phyloP scores from a whole-genome alignment of 2,113 vertebrate species.

The Melospiza melodia region DNA sequence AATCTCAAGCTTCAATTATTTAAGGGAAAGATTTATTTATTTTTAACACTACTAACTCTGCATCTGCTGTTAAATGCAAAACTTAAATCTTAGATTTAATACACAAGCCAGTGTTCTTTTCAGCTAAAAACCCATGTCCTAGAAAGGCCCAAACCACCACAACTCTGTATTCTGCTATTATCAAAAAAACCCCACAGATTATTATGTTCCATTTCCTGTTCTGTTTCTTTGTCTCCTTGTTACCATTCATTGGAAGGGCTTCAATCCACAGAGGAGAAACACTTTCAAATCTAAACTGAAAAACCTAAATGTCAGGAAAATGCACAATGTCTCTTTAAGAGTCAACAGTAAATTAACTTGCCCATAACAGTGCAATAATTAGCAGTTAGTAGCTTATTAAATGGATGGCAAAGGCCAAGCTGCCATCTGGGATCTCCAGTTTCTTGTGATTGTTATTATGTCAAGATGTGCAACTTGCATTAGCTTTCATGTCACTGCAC shows the following conservation, averaged over 20 bases:
- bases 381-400: slow-evolving; percentile 88
- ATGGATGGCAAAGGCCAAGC: slow-evolving; percentile 85
- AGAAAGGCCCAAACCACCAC: neutral
- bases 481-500: slow-evolving; percentile 77
- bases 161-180: neutral
- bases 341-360: slow-evolving; percentile 86
- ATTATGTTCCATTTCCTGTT: slow-evolving; percentile 23
- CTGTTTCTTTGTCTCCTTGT: slow-evolving; percentile 35
- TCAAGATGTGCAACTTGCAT: slow-evolving; percentile 76
- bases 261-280: slow-evolving; percentile 9
- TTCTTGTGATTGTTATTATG: slow-evolving; percentile 82
- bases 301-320: slow-evolving; percentile 45
- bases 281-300: slow-evolving; percentile 47
- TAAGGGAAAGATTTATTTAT: neutral
- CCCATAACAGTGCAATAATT: slow-evolving; percentile 84
- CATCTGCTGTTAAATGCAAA: neutral
- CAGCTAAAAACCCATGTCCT: neutral
- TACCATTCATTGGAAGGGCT: slow-evolving; percentile 37
- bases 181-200: neutral
- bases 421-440: slow-evolving; percentile 85
- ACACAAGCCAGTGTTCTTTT: neutral
- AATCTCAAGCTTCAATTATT: neutral
- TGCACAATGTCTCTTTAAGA: slow-evolving; percentile 80
- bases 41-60: neutral
- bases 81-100: neutral